These are phyloP conservation scores for Danaus chrysippus DNA, from an alignment of 2,888 invertebrate species.

Conservation along the genomic window DNA sequence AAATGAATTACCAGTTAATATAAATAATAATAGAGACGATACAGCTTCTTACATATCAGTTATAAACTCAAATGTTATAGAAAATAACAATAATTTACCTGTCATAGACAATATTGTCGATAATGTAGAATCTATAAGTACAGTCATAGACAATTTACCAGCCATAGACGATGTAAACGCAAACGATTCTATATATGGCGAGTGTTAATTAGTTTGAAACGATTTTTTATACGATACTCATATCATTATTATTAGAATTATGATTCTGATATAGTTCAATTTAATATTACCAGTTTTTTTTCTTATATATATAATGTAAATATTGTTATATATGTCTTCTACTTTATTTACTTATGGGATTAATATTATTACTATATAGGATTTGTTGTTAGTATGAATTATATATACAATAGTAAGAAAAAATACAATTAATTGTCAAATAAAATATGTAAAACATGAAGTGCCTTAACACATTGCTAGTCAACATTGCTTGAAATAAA, in stretches of 20 bases:
- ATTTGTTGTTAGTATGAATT: too few relatives aligned
- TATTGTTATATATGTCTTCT: too few relatives aligned
- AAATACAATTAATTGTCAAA: too few relatives aligned
- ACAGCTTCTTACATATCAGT: neutral
- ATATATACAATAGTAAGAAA: too few relatives aligned
- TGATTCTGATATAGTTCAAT: neutral
- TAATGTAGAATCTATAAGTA: slow-evolving; percentile 42
- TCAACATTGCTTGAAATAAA: too few relatives aligned
- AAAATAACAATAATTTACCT: slow-evolving; percentile 21
- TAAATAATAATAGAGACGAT: neutral
- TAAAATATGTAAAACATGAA: too few relatives aligned
- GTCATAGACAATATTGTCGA: slow-evolving; percentile 8
- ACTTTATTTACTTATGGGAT: too few relatives aligned
- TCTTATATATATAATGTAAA: too few relatives aligned
- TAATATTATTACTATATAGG: too few relatives aligned
- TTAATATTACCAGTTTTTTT: neutral
- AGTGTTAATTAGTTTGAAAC: neutral
- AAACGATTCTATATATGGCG: slow-evolving; percentile 42
- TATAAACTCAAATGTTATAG: slow-evolving; percentile 3
- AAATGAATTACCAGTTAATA: neutral
- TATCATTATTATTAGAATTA: neutral
- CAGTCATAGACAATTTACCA: slow-evolving; percentile 64
- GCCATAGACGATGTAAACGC: slow-evolving; percentile 69
- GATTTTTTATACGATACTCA: too few relatives aligned
- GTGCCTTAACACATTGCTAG: too few relatives aligned